These are phyloP conservation scores for Argopecten irradians DNA, from an alignment of 1,140 invertebrate genomes.

Conservation along the genomic window DNA sequence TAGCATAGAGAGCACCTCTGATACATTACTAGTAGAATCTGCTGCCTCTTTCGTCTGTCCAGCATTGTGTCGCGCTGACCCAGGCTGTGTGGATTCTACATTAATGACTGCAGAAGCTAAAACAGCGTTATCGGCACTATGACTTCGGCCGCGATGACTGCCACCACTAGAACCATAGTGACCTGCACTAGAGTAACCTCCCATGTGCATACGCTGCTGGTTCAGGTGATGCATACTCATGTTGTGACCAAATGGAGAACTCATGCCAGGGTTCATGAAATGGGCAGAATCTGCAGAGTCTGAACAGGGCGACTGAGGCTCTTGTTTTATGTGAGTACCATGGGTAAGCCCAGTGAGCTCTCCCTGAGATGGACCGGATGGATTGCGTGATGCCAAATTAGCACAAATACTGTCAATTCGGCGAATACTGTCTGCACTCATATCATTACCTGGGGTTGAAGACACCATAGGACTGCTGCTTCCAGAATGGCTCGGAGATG, in stretches of 20 bases:
- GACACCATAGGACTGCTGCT: conserved; percentile 30
- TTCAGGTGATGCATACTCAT: background rate
- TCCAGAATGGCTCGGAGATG: conserved; percentile 40
- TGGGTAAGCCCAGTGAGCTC: background rate
- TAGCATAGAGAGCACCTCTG: conserved; percentile 57
- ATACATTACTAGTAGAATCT: conserved; percentile 63
- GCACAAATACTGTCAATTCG: conserved; percentile 60
- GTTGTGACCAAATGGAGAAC: background rate
- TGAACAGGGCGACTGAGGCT: conserved; percentile 54
- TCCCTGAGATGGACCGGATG: conserved; percentile 13
- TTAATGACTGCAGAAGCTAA: background rate
- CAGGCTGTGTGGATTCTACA: background rate
- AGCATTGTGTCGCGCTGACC: background rate
- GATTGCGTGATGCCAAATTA: conserved; percentile 52
- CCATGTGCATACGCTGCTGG: conserved; percentile 24
- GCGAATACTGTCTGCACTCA: conserved; percentile 47
- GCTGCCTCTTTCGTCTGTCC: conserved; percentile 48
- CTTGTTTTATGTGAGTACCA: conserved; percentile 52
- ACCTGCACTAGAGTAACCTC: background rate
- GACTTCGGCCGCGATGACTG: conserved; percentile 29
- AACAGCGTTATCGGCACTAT: background rate
- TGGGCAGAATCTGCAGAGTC: conserved; percentile 29
- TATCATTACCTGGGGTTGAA: conserved; percentile 38
- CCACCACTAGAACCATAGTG: background rate
- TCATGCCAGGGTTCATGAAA: conserved; percentile 10